Evolutionary conservation across 2,797 vertebrate genomes (phyloP).

Genomic region (Mus caroli): DNA sequence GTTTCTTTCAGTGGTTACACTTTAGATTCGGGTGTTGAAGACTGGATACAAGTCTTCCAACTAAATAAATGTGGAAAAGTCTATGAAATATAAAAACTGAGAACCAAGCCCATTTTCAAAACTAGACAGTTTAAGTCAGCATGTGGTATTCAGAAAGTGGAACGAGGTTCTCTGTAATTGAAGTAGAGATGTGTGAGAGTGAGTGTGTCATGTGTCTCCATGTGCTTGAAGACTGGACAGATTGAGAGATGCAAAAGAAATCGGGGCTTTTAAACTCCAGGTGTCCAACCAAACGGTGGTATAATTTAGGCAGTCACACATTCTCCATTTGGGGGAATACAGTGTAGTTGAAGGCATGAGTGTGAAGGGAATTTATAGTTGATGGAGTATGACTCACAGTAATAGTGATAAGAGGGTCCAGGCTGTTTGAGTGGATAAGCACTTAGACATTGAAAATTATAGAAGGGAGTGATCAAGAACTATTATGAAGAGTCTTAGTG

Average conservation of each 20-base stretch:
- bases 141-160: not conserved
- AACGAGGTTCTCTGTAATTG: not conserved
- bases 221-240: not conserved
- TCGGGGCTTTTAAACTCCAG: not conserved
- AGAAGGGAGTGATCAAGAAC: not conserved
- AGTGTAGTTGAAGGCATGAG: not conserved
- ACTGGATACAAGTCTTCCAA: not conserved
- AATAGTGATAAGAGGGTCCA: not conserved
- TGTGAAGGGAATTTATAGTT: not conserved
- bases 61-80: not conserved
- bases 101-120: not conserved
- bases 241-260: not conserved
- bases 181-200: not conserved
- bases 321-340: not conserved
- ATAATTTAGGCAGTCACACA: not conserved
- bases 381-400: not conserved
- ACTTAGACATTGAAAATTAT: not conserved
- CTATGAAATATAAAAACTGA: not conserved
- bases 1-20: not conserved
- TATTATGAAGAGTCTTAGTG: not conserved
- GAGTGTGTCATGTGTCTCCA: not conserved
- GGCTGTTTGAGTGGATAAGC: not conserved
- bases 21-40: not conserved
- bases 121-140: not conserved
- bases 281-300: not conserved